Evolutionary conservation across 2,797 vertebrate species (phyloP), one percentile per base, ranked within the genome.

Genomic region (Malurus leucopterus): DNA sequence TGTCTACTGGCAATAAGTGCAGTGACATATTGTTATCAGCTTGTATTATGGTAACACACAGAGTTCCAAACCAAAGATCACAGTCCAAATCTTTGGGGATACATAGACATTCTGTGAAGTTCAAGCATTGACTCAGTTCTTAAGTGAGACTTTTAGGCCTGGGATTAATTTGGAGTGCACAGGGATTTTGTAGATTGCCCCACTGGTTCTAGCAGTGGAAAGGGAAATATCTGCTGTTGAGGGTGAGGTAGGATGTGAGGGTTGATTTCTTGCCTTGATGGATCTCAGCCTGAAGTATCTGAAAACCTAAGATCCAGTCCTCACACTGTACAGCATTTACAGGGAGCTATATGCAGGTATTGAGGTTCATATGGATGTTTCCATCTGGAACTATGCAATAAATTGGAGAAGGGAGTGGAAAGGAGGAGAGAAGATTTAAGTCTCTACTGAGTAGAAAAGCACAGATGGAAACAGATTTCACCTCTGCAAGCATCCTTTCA

Each of bases 1-100:
- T 61, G 34, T 88, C 61, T 86, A 21, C 59, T 90, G 59, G 49
- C 38, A 88, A 46, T 40, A 84, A 89, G 29, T 62, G 76, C 71
- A 32, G 40, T 49, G 68, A 61, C 47, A 55, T 76, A 47, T 41
- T 89, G 76, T 84, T 80, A 92, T 88, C 91, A 89, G 46, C 53
- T 81, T 23, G 2, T 78, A 53, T 89, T 81, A 64, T 32, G 43
- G 32, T 58, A 88, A 73, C 54, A 34, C 26, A 21, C 38, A 49
- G 18, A 81, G 29, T 70, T 84, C 71, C 64, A 79, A 89, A 82
- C 8, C 13, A 68, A 64, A 75, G 36, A 87, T 78, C 76, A 63
- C 59, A 94, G 78, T 54, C 65, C 63, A 69, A 24, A 46, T 70
- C 55, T 81, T 81, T 74, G 46, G 53, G 65, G 68, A 55, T 64